Base-by-base conservation (phyloP, 2,797 vertebrate genomes). In the Trichosurus vulpecula region DNA sequence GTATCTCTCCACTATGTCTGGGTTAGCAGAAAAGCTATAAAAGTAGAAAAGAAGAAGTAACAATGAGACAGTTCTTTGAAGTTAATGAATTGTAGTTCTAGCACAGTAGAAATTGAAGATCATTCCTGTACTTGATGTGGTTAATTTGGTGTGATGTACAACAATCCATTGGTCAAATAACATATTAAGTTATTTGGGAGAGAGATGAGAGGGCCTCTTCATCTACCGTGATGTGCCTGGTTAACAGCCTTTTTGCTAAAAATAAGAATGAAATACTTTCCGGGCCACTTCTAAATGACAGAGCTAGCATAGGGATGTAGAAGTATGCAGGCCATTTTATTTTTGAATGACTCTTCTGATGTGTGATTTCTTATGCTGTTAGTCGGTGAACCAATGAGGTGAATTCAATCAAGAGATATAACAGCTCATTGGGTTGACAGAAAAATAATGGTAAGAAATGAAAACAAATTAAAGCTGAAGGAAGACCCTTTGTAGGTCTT, bases 401-500 rank as follows among this genome's bases (percentile, higher is more conserved):
- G 95, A 97, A 96, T 58, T 94, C 54, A 97, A 97, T 95, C 91
- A 93, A 95, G 97, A 97, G 93, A 22, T 57, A 90, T 90, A 55
- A 95, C 97, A 97, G 54, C 95, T 97, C 54, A 92, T 25, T 81
- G 94, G 98, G 92, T 92, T 97, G 97, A 97, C n/a, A 97, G 93
- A 52, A 96, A 19, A 27, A 94, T 95, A 96, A 98, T 94, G 96
- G 56, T 74, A 96, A 95, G 54, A 97, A 98, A 95, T 96, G 0
- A 96, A 98, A 96, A 96, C 10, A 98, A 98, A 97, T 97, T 94
- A 96, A 98, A 97, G 90, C 9, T 93, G 90, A 94, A 98, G 95
- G 95, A 95, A 97, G 93, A 89, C 54, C 91, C 90, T 81, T 87
- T 94, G n/a, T 92, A 95, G 35, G 51, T 92, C n/a, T 66, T 66